Evolutionary conservation across 2,888 invertebrate genomes (phyloP).

Genomic region (Ophion ellenae): DNA sequence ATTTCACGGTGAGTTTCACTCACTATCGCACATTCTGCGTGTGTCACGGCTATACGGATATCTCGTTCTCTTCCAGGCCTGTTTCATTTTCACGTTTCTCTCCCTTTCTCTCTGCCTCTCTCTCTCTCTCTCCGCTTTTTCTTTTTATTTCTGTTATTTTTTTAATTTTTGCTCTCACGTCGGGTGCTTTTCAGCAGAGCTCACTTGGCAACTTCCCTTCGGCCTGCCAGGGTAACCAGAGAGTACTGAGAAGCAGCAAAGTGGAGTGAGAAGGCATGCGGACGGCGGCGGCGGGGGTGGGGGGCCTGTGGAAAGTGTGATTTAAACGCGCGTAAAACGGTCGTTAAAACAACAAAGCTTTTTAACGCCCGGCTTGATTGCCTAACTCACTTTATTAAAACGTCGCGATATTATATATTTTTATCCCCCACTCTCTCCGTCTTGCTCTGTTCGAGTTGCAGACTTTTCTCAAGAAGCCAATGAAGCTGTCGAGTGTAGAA

Average conservation of each 20-base stretch:
- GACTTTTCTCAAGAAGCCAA: slow-evolving; percentile 66
- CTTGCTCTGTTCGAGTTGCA: slow-evolving; percentile 6
- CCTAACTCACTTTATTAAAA: slow-evolving; percentile 83
- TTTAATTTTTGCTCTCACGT: slow-evolving; percentile 56
- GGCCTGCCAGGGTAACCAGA: slow-evolving; percentile 42
- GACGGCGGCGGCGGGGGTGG: slow-evolving; percentile 18
- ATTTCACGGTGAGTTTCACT: slow-evolving; percentile 72
- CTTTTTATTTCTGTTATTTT: slow-evolving; percentile 36
- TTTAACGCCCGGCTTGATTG: slow-evolving; percentile 82
- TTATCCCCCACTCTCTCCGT: neutral
- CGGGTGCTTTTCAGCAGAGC: slow-evolving; percentile 51
- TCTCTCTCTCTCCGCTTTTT: slow-evolving; percentile 54
- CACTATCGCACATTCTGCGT: slow-evolving; percentile 64
- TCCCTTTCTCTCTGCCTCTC: slow-evolving; percentile 52
- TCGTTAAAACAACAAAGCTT: slow-evolving; percentile 83
- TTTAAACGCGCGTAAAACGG: slow-evolving; percentile 82
- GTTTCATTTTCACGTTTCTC: slow-evolving; percentile 21
- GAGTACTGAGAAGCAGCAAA: slow-evolving; percentile 49
- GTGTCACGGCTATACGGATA: slow-evolving; percentile 50
- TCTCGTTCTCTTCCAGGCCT: slow-evolving; percentile 16
- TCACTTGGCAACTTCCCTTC: slow-evolving; percentile 62
- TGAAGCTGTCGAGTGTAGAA: slow-evolving; percentile 55
- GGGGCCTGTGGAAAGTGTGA: slow-evolving; percentile 77
- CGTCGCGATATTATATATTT: slow-evolving; percentile 78
- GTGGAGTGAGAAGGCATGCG: slow-evolving; percentile 2